Evolutionary conservation across 2,113 vertebrate species (phyloP).

Genomic region (Pionites leucogaster): DNA sequence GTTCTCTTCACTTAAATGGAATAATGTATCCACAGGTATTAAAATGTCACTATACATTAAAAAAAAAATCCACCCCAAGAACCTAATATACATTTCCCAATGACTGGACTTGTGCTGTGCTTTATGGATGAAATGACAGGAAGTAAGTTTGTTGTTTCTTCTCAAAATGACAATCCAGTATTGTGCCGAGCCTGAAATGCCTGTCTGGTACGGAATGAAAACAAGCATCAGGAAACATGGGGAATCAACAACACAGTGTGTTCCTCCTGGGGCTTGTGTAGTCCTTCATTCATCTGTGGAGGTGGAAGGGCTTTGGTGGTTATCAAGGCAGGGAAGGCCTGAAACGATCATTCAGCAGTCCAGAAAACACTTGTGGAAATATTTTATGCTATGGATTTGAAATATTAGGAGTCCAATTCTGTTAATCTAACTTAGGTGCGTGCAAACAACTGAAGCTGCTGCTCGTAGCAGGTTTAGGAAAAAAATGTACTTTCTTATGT

Average conservation of each 20-base stretch:
- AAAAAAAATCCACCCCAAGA: background rate
- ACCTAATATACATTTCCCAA: background rate
- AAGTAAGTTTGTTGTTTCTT: background rate
- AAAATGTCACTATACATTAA: background rate
- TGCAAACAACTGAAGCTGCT: background rate
- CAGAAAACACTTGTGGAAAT: background rate
- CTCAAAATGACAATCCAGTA: background rate
- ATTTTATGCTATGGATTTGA: background rate
- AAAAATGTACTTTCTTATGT: background rate
- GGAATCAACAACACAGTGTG: background rate
- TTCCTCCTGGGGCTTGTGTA: background rate
- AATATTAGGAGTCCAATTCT: background rate
- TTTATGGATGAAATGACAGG: background rate
- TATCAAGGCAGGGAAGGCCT: background rate
- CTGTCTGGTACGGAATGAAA: background rate
- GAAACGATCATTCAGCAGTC: background rate
- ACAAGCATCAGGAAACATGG: background rate
- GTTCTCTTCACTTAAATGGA: background rate
- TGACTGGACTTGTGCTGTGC: background rate
- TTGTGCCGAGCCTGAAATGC: background rate
- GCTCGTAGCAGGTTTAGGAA: background rate
- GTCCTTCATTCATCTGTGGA: background rate
- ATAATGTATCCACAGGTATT: background rate
- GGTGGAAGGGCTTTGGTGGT: background rate
- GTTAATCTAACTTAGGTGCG: background rate